Evolutionary conservation across 2,113 vertebrate species (phyloP), one percentile per base, ranked within the genome.

Genomic region (Abramis brama): DNA sequence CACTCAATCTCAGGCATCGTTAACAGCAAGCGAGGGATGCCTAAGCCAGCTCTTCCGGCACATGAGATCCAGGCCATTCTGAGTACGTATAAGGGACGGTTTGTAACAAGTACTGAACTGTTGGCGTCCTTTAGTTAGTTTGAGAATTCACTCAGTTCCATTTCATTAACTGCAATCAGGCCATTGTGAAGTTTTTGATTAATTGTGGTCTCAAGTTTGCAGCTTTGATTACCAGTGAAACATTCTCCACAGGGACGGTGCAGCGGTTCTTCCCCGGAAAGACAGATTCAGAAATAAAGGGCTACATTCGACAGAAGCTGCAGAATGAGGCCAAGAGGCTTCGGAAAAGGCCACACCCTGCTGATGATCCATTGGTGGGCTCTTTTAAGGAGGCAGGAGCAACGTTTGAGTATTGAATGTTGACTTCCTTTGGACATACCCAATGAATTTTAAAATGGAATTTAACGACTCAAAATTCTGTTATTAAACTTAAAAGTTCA

Each of bases 321-420:
- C 91, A 91, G 85, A 92, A 92, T 12, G 91, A 92, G 76, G 84
- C 90, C 88, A 92, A 92, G 88, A 83, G 89, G 57, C 89, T 92
- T 50, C 83, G 88, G 57, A 89, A 89, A 83, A 89, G 85, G 45
- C 91, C 88, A 15, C 84, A 84, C 30, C 86, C 87, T n/a, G 79
- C 57, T 30, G 78, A 60, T 23, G 83, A 81, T 78, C 47, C 39
- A 70, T 27, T 77, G 79, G 23, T 33, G 60, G 71, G 30, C 12
- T 60, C 85, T 9, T 75, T 55, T 6, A 57, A 76, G 4, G 43
- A 39, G 45, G 30, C 62, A 33, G 60, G 15, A 27, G 52, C 57
- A 59, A 43, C 8, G 13, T 25, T 39, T 73, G 59, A 62, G n/a
- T 39, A 27, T 17, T 60, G 74, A 55, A 25, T 30, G 75, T 33